Evolutionary conservation across 2,797 vertebrate genomes (phyloP).

Genomic region (Hyperoplus immaculatus): DNA sequence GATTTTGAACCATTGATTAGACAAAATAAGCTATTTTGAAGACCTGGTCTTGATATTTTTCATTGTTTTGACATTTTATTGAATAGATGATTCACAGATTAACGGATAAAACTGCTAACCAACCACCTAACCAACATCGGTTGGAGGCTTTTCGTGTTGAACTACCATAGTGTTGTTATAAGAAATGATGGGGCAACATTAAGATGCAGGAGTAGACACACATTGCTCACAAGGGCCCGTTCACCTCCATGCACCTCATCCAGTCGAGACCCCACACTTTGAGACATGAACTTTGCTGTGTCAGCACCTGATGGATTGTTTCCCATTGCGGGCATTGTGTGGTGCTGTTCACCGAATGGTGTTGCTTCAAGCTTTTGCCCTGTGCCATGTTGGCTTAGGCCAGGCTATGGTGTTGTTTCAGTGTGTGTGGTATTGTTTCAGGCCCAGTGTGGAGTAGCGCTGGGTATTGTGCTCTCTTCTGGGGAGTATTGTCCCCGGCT

Average conservation of each 20-base stretch:
- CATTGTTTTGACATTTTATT: slow-evolving; percentile 7
- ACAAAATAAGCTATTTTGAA: background rate
- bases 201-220: background rate
- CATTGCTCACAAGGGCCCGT: background rate
- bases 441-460: slow-evolving; percentile 50
- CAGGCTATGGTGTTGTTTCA: slow-evolving; percentile 73
- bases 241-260: background rate
- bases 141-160: background rate
- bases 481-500: slow-evolving; percentile 64
- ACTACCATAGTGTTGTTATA: background rate
- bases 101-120: background rate
- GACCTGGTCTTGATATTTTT: background rate
- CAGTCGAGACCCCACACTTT: slow-evolving; percentile 56
- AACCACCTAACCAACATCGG: background rate
- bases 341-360: slow-evolving; percentile 33
- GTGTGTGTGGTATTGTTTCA: slow-evolving; percentile 78
- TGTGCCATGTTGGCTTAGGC: slow-evolving; percentile 61
- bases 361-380: slow-evolving; percentile 61
- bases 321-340: slow-evolving; percentile 60
- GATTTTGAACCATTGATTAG: background rate
- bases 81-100: background rate
- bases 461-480: slow-evolving; percentile 72
- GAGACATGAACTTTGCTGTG: slow-evolving; percentile 55
- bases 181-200: background rate
- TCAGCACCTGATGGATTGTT: slow-evolving; percentile 68